phyloP scores from a whole-genome alignment of 2,113 vertebrate species.

The Nipponia nippon region DNA sequence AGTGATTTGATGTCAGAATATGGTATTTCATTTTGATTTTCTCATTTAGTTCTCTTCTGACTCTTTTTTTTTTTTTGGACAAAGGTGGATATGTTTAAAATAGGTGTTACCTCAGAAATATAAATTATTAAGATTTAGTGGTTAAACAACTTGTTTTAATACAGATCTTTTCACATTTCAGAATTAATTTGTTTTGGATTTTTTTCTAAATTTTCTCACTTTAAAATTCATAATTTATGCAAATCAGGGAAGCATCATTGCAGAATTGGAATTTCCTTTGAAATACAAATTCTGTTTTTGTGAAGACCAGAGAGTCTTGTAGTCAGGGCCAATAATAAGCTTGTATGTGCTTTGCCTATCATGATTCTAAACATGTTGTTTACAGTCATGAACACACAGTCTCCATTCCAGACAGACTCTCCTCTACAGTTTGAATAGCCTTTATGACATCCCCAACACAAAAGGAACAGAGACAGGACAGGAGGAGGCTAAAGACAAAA shows the following conservation, averaged over 20 bases:
- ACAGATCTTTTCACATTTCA: not conserved
- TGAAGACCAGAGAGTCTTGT: not conserved
- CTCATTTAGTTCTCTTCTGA: not conserved
- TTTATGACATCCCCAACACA: not conserved
- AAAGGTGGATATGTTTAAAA: not conserved
- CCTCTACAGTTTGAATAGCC: not conserved
- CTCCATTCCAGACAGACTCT: not conserved
- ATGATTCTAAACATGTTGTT: not conserved
- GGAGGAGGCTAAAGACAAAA: not conserved
- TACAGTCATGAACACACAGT: not conserved
- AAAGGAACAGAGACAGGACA: not conserved
- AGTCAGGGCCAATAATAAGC: not conserved
- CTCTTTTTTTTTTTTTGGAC: not conserved
- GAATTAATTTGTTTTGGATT: not conserved
- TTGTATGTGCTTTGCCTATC: not conserved
- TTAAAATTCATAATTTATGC: not conserved
- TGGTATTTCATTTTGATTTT: not conserved
- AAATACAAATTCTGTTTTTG: not conserved
- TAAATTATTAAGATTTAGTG: not conserved
- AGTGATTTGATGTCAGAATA: not conserved
- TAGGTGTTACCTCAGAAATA: not conserved
- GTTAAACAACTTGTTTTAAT: not conserved
- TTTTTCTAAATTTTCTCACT: not conserved
- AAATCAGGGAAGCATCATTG: not conserved
- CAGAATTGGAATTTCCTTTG: not conserved